Base-by-base conservation (phyloP, 1,140 invertebrate species). In the Sycophaga agraensis region DNA sequence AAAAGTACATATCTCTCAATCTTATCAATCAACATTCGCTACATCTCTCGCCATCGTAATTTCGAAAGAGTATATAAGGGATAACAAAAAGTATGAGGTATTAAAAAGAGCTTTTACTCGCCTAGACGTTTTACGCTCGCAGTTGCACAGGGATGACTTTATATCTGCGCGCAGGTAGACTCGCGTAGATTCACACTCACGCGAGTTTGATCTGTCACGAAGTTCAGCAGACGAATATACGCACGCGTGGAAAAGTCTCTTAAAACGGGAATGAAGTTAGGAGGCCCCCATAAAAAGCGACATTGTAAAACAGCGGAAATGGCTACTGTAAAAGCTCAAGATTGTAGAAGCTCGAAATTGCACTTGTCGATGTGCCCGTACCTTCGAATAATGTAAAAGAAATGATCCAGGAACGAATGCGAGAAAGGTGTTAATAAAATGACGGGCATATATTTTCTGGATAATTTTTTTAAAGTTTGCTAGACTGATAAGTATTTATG, bases 281-380 rank as follows among this genome's bases (percentile, higher is more conserved):
- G 19, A 55, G 28, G 26, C 26, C 53, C 53, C 60, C 70, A 67
- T 73, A 76, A 74, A 57, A 57, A 73, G 64, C 68, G 68, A 74
- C 74, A 74, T 74, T 76, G 73, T 74, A 73, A 74, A 73, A 57
- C 49, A 42, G 56, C 64, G 65, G 65, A 66, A 73, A 71, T 69
- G 63, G 59, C 68, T 66, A 73, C 66, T 72, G 71, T 70, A 69
- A 68, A 69, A 61, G 61, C 45, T 57, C 42, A 40, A 58, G 49
- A 57, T 60, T 56, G 31, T 43, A n/a, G 53, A 34, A 43, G 26
- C 40, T 57, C 14, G 43, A 43, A 57, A 57, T 35, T 57, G 40
- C 40, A 19, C 53, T 42, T 42, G 26, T 17, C 46, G 26, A 31
- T 8, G 34, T 16, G 17, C 46, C 5, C 34, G 28, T 35, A 50